Evolutionary conservation across 2,888 invertebrate genomes (phyloP), one percentile per base, ranked within the genome.

Genomic region (Andrena trimmerana): DNA sequence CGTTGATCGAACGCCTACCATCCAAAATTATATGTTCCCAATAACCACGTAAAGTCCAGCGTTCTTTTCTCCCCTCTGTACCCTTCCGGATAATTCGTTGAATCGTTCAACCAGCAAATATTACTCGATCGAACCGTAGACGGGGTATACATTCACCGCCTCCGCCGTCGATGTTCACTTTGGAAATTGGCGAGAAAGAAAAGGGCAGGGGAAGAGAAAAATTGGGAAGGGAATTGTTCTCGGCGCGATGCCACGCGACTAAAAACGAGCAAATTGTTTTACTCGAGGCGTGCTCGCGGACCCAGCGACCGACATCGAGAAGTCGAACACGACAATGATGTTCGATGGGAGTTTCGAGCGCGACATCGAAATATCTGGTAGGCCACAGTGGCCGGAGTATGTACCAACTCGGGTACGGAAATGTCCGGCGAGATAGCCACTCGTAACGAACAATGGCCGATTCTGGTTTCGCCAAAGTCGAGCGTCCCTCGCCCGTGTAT

Each of bases 361-460:
- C 85, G 78, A 83, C 78, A 81, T 85, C 86, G 87, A 88, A 88
- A 84, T 88, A 88, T 88, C 88, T 88, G 84, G 78, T 85, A 84
- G 88, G 84, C 87, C 82, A 82, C 84, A 75, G 77, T 78, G 77
- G 75, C 81, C 70, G 59, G 83, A 74, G 81, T 85, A 85, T 83
- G 86, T 86, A 82, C 81, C 81, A 86, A 86, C 81, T 87, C 87
- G 90, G 91, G 89, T 91, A 91, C 92, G 92, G 92, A 92, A 92
- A 92, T 92, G 92, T 91, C 91, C 92, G 86, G 88, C 89, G 90
- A 92, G 92, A 92, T 92, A 92, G 92, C 91, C 90, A 91, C 92
- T 92, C 91, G 89, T 90, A 90, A 90, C 90, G 91, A 86, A 92
- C 92, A 92, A 92, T 92, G 87, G 90, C 87, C 89, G 90, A 90